Base-by-base conservation (phyloP, 2,888 invertebrate species). In the Ommatoiulus sabulosus region DNA sequence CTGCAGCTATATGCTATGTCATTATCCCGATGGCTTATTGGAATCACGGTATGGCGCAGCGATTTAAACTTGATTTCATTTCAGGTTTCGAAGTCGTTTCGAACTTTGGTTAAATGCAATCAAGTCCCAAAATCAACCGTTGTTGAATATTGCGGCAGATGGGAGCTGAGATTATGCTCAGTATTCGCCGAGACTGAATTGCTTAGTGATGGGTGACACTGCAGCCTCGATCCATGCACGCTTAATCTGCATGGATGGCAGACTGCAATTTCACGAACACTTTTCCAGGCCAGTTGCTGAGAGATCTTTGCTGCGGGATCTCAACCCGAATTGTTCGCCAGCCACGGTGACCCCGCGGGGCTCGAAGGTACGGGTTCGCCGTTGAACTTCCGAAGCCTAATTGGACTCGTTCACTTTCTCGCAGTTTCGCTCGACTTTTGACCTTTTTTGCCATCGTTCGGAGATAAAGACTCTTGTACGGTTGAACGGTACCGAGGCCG, bases 61-160 rank as follows among this genome's bases (percentile, higher is more conserved):
- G 5, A 57, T 57, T 57, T 57, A 12, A 57, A 57, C 17, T 57
- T 57, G 57, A 57, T 57, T 57, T 57, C 57, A 57, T 57, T 57
- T 17, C 57, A 57, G 57, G 48, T 57, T 46, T 57, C 17, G 17
- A 57, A 57, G 57, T 57, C 57, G 57, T 57, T 17, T 12, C 48
- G 17, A 17, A 17, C 17, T 57, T 17, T 1, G 57, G 17, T 17
- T 57, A 12, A 57, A 12, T 17, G 57, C 17, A 57, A 57, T 57
- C 57, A 57, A 57, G 15, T 57, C 17, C 17, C 57, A 57, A 57
- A 17, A 57, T 57, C 63, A 20, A n/a, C 63, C 63, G 20, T 63
- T 63, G 63, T 63, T 35, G 63, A n/a, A 63, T 63, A 63, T 63
- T 63, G 63, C 20, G 63, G 63, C 63, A 63, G 63, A 63, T 63